Evolutionary conservation across 2,797 vertebrate species (phyloP).

Genomic region (Malacoraja senta): DNA sequence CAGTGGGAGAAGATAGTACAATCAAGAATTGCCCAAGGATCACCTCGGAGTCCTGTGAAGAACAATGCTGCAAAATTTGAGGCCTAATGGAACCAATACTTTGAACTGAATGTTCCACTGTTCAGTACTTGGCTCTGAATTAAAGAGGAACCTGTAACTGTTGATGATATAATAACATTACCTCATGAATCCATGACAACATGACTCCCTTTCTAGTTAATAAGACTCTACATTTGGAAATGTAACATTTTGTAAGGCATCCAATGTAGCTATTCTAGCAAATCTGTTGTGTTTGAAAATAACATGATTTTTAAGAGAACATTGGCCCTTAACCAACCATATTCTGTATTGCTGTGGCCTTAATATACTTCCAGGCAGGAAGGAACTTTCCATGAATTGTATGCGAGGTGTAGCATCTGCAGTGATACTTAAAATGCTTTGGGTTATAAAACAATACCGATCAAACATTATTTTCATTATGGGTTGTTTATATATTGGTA

Average conservation of each 20-base stretch:
- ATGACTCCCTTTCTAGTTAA: slow-evolving; percentile 6
- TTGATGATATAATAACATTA: slow-evolving; percentile 16
- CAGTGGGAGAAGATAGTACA: slow-evolving; percentile 89
- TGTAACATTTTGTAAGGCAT: slow-evolving; percentile 16
- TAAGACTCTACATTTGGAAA: slow-evolving; percentile 9
- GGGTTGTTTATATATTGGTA: slow-evolving; percentile 48
- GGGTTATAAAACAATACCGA: slow-evolving; percentile 51
- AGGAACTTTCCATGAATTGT: slow-evolving; percentile 57
- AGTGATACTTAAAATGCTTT: slow-evolving; percentile 70
- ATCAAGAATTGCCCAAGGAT: slow-evolving; percentile 67
- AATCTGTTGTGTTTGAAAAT: slow-evolving; percentile 32
- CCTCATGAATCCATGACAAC: slow-evolving; percentile 24
- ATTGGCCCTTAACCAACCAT: slow-evolving; percentile 40
- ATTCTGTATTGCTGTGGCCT: slow-evolving; percentile 69
- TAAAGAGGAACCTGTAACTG: slow-evolving; percentile 30
- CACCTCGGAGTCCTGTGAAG: slow-evolving; percentile 55
- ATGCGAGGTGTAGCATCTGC: slow-evolving; percentile 59
- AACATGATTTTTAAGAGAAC: slow-evolving; percentile 1
- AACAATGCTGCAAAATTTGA: slow-evolving; percentile 76
- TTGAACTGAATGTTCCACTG: slow-evolving; percentile 57
- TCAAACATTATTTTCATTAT: slow-evolving; percentile 53
- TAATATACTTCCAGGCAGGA: slow-evolving; percentile 59
- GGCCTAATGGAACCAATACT: slow-evolving; percentile 61
- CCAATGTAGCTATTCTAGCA: neutral
- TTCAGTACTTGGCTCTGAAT: slow-evolving; percentile 53